These are phyloP conservation scores for Neocrepidodera transversa DNA, from an alignment of 2,888 invertebrate genomes.

Conservation along the genomic window DNA sequence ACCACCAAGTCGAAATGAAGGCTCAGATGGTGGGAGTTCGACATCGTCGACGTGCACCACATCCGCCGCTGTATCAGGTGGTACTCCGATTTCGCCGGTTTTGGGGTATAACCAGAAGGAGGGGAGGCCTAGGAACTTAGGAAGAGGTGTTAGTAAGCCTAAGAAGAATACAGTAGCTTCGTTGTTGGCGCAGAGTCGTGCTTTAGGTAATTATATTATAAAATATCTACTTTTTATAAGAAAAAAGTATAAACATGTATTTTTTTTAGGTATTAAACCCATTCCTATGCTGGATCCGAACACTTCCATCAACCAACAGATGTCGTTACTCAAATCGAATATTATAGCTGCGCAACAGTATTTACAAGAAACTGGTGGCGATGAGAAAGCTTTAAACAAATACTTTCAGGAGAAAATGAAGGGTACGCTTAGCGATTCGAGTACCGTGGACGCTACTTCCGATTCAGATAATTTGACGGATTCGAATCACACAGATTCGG, in stretches of 20 bases:
- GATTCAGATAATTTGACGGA: conserved; percentile 68
- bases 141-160: conserved; percentile 86
- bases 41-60: conserved; percentile 51
- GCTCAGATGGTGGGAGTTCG: conserved; percentile 53
- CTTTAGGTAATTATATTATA: conserved; percentile 64
- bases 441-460: conserved; percentile 66
- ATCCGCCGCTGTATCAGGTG: conserved; percentile 29
- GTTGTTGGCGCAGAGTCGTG: conserved; percentile 83
- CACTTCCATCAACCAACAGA: conserved; percentile 66
- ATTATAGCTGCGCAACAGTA: conserved; percentile 74
- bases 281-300: conserved; percentile 68
- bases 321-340: conserved; percentile 65
- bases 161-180: conserved; percentile 94
- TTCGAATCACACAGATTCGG: conserved; percentile 67
- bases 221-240: not conserved
- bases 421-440: conserved; percentile 65
- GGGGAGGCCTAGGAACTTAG: conserved; percentile 82
- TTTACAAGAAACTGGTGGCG: conserved; percentile 58
- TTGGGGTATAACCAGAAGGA: conserved; percentile 64
- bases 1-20: conserved; percentile 63
- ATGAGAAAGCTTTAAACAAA: conserved; percentile 61
- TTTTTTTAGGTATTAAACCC: conserved; percentile 68
- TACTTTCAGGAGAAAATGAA: conserved; percentile 65
- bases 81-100: conserved; percentile 38
- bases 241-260: not conserved